A percentile compares a stretch with the other conserved stretches of the same genome.
phyloP scores from a whole-genome alignment of 2,888 invertebrate species.

The Tachina fera region DNA sequence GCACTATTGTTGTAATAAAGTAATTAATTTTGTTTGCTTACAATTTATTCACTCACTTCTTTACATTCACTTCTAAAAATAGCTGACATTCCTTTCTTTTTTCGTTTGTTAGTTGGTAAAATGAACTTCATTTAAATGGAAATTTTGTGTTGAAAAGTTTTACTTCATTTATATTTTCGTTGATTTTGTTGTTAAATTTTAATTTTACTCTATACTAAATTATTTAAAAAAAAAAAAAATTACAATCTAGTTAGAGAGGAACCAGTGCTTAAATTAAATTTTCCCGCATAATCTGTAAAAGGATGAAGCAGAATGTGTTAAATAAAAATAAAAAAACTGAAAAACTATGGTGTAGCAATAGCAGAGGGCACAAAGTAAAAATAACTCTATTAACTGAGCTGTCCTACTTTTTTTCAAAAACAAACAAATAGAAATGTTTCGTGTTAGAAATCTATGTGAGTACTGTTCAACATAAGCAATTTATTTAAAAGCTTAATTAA shows the following conservation, averaged over 20 bases:
- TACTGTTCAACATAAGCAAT: constrained; percentile 3
- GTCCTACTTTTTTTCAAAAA: neutral
- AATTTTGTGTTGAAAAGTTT: constrained; percentile 9
- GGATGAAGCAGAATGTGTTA: constrained; percentile 13
- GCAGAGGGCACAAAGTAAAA: constrained; percentile 42
- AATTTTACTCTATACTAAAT: neutral
- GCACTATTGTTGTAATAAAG: constrained; percentile 9
- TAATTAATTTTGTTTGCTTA: constrained; percentile 48
- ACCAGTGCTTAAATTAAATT: constrained; percentile 67
- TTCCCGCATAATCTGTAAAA: constrained; percentile 65
- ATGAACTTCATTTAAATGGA: constrained; percentile 1
- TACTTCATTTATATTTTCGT: neutral
- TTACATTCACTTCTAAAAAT: constrained; percentile 30
- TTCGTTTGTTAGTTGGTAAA: neutral
- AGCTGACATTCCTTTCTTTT: neutral
- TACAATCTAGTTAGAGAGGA: constrained; percentile 60
- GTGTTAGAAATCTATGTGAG: neutral
- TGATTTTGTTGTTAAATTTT: neutral
- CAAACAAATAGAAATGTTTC: neutral
- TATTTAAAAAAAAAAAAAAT: constrained; percentile 25
- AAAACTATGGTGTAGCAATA: constrained; percentile 30
- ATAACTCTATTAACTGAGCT: neutral
- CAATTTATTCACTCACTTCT: constrained; percentile 37
- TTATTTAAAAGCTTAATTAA: too few species aligned
- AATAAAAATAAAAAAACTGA: constrained; percentile 27